Base-by-base conservation (phyloP, 2,797 vertebrate species). In the Falco peregrinus region DNA sequence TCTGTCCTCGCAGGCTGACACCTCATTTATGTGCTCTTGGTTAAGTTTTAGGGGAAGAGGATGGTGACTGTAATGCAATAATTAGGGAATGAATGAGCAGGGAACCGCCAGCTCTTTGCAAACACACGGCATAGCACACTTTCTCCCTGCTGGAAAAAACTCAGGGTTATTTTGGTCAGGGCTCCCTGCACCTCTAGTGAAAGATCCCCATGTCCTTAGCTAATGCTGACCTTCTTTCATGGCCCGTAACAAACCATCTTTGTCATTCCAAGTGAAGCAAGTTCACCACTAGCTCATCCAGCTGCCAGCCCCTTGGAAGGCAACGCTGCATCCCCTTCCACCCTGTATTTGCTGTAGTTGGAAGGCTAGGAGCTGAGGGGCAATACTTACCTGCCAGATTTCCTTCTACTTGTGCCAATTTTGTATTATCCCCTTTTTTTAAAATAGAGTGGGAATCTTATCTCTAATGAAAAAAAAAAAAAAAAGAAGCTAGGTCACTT, bases 381-480 rank as follows among this genome's bases (percentile, higher is more conserved):
- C 85, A 91, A 65, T 64, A 75, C 39, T 75, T 77, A 65, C 11
- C 48, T 84, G 61, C 63, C 82, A 70, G 56, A 20, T 88, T 95
- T 94, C 93, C 92, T 97, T 96, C 96, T 95, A 91, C 84, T 91
- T 94, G 97, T 97, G 97, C 97, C 96, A 97, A 96, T 97, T 97
- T 97, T 97, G 67, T 97, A 97, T 96, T 95, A 77, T 87, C 61
- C 71, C 59, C 64, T 53, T 90, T 96, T 97, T 93, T 86, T 8
- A 89, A 96, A 94, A 90, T 53, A 91, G 64, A 93, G 41, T 77
- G 88, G 82, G 76, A 89, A 73, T 91, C 77, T 79, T 84, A n/a
- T 78, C 50, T 69, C 76, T 89, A 92, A 57, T 33, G 39, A 51
- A 51, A 88, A 81, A 74, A 69, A 79, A 79, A 43, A 43, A 43